Evolutionary conservation across 2,113 vertebrate species (phyloP).

Genomic region (Scomber colias): DNA sequence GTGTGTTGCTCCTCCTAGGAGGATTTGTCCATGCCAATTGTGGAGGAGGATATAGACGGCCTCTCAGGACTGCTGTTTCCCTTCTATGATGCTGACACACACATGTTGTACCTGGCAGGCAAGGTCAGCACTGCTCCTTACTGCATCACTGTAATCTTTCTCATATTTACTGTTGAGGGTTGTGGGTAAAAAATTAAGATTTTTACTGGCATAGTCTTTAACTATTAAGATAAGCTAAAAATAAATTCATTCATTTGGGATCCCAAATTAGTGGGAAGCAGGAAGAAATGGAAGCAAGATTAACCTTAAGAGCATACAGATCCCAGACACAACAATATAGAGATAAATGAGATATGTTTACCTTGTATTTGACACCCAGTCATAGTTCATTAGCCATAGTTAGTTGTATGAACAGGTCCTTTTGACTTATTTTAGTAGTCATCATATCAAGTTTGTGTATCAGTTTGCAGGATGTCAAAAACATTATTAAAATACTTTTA

Average conservation of each 20-base stretch:
- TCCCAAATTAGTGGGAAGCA: no score
- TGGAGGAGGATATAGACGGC: slow-evolving; percentile 96
- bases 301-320: no score
- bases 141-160: background rate
- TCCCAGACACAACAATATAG: no score
- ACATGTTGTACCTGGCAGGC: slow-evolving; percentile 97
- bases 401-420: no score
- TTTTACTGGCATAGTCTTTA: background rate
- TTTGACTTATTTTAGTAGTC: no score
- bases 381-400: background rate
- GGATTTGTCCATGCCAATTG: slow-evolving; percentile 93
- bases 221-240: no score
- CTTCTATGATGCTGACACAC: slow-evolving; percentile 95
- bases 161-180: background rate
- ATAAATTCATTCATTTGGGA: no score
- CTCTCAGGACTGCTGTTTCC: slow-evolving; percentile 96
- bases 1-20: slow-evolving; percentile 77
- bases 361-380: background rate
- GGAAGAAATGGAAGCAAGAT: no score
- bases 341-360: no score
- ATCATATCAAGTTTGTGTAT: no score
- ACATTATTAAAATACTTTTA: background rate
- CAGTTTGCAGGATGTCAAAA: background rate
- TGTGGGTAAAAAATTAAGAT: background rate
- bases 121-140: slow-evolving; percentile 84